Percentiles rank a stretch among this genome's conserved stretches.
Evolutionary conservation across 23 tunicate genomes (phyloP).

Genomic region (Phallusia fumigata): DNA sequence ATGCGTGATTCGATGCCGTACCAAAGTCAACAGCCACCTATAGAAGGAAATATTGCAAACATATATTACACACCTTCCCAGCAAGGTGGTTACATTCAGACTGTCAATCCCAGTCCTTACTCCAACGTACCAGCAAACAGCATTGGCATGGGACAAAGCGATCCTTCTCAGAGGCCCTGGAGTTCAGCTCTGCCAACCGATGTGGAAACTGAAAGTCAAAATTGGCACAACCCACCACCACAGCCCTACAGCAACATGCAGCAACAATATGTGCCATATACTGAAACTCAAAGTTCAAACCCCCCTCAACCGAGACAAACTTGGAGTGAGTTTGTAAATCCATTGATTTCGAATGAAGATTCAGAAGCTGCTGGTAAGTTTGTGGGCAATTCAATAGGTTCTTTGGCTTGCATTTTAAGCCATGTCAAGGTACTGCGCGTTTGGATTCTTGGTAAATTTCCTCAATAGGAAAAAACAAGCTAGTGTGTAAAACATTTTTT

Average conservation of each 20-base stretch:
- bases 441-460: no score
- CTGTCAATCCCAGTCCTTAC: neutral
- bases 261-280: neutral
- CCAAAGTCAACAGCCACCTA: neutral
- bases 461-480: no score
- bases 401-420: no score
- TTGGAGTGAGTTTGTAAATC: neutral
- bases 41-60: neutral
- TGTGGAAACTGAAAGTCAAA: no score
- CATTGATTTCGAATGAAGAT: neutral
- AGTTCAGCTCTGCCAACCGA: no score
- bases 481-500: no score
- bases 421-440: no score
- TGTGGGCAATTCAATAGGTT: neutral
- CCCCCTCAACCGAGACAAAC: neutral
- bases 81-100: neutral
- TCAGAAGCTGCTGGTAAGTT: conserved; percentile 1
- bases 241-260: neutral
- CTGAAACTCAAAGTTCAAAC: neutral
- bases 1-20: neutral
- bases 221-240: neutral
- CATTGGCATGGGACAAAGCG: neutral
- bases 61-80: neutral
- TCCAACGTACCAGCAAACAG: neutral
- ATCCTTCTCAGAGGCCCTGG: no score